Percentiles rank a stretch among this genome's conserved stretches.
Conservation (phyloP, 2,888 invertebrate species). For the Scaptomyza cyrtandrae region DNA sequence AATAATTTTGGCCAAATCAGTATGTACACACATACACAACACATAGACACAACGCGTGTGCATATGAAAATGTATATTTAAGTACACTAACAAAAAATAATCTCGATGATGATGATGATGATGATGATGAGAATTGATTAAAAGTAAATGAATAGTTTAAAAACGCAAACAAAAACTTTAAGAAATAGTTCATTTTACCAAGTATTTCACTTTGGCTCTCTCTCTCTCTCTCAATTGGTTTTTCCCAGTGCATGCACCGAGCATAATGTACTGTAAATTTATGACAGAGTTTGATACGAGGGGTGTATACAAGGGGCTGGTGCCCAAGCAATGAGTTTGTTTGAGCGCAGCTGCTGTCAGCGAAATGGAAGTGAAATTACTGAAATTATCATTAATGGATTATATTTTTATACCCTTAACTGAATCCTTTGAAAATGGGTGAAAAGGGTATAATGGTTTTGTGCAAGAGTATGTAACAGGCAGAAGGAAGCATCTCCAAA, state of each 20-base stretch:
- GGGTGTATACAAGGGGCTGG: neutral
- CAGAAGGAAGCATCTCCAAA: no score
- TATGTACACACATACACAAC: neutral
- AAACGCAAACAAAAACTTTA: no score
- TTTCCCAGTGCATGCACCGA: neutral
- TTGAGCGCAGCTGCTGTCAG: conserved; percentile 22
- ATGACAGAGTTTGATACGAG: neutral
- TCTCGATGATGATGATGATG: neutral
- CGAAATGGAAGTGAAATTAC: conserved; percentile 24
- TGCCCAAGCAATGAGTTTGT: neutral
- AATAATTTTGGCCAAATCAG: conserved; percentile 29
- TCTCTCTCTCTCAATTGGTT: neutral
- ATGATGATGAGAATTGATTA: no score
- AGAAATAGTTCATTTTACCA: no score
- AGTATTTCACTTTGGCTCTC: no score
- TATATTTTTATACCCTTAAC: neutral
- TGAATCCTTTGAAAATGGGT: no score
- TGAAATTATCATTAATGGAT: conserved; percentile 47
- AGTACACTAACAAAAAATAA: no score
- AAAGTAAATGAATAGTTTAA: no score
- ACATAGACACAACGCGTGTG: neutral
- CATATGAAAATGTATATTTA: no score
- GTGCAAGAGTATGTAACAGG: no score
- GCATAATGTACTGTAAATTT: neutral
- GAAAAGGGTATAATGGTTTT: no score